These are phyloP conservation scores for Vidua macroura DNA, from an alignment of 2,113 vertebrate species.

Conservation along the genomic window DNA sequence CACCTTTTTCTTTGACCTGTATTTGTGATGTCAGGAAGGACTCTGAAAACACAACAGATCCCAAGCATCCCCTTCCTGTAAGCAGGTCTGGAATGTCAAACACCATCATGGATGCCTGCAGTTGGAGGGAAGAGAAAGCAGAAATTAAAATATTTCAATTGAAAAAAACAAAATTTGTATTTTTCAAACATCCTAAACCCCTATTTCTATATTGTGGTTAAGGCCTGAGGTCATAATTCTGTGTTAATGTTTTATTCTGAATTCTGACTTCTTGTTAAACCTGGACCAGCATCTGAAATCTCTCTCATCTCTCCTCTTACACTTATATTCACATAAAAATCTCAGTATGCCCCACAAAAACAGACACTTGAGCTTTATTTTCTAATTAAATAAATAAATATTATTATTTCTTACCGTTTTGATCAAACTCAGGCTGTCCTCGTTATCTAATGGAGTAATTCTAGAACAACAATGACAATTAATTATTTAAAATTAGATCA, in stretches of 20 bases:
- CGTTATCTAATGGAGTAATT: slow-evolving; percentile 80
- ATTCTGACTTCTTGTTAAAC: neutral
- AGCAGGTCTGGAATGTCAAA: slow-evolving; percentile 88
- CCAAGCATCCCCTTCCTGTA: slow-evolving; percentile 74
- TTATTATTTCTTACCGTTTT: slow-evolving; percentile 86
- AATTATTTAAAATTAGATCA: neutral
- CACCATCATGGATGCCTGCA: slow-evolving; percentile 85
- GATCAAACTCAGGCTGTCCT: slow-evolving; percentile 80
- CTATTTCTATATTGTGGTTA: fast-evolving
- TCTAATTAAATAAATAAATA: neutral
- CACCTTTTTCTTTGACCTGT: slow-evolving; percentile 87
- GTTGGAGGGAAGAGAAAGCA: neutral
- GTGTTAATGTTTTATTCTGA: neutral
- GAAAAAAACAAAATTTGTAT: neutral
- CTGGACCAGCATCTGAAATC: neutral
- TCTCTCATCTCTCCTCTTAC: neutral
- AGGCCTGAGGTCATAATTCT: neutral
- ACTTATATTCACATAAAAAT: neutral
- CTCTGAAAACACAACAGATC: slow-evolving; percentile 93
- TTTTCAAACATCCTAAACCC: neutral
- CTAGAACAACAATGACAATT: slow-evolving; percentile 66
- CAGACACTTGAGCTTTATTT: neutral
- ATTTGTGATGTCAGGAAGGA: slow-evolving; percentile 93
- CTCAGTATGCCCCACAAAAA: neutral
- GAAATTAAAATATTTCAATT: neutral